Evolutionary conservation across 1,140 invertebrate genomes (phyloP).

Genomic region (Hyphantria cunea): DNA sequence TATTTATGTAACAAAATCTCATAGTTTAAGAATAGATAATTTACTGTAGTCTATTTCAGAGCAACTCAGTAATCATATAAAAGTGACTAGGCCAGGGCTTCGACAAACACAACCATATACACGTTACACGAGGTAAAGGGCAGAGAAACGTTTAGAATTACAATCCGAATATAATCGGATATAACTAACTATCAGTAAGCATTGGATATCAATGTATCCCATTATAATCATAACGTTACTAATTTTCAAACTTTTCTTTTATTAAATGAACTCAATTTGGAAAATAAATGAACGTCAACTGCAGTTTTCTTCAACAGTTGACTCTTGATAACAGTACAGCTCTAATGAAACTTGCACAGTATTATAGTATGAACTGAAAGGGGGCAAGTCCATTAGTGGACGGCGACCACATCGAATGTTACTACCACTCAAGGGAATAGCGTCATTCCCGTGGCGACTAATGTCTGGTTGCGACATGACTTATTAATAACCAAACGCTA

Average conservation of each 20-base stretch:
- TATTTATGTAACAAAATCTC: too few species aligned
- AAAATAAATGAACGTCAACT: background rate
- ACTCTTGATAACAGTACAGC: background rate
- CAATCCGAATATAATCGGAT: background rate
- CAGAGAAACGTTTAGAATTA: background rate
- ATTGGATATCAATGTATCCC: too few species aligned
- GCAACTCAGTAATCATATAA: too few species aligned
- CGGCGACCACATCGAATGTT: background rate
- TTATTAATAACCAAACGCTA: constrained; percentile 13
- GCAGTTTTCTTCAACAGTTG: constrained; percentile 1
- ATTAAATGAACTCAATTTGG: background rate
- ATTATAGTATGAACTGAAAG: constrained; percentile 16
- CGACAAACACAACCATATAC: too few species aligned
- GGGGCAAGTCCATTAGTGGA: constrained; percentile 22
- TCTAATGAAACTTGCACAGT: constrained; percentile 26
- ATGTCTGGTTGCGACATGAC: constrained; percentile 16
- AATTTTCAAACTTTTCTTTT: background rate
- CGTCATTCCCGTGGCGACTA: constrained; percentile 33
- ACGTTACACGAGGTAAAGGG: too few species aligned
- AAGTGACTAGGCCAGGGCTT: too few species aligned
- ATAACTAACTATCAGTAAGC: too few species aligned
- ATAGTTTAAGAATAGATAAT: too few species aligned
- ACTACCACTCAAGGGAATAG: constrained; percentile 34
- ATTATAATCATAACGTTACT: too few species aligned
- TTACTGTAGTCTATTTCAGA: too few species aligned